A percentile compares a stretch with the other conserved stretches of the same genome.
phyloP scores from a whole-genome alignment of 2,797 vertebrate species.

The Pseudotriccus pelzelni region DNA sequence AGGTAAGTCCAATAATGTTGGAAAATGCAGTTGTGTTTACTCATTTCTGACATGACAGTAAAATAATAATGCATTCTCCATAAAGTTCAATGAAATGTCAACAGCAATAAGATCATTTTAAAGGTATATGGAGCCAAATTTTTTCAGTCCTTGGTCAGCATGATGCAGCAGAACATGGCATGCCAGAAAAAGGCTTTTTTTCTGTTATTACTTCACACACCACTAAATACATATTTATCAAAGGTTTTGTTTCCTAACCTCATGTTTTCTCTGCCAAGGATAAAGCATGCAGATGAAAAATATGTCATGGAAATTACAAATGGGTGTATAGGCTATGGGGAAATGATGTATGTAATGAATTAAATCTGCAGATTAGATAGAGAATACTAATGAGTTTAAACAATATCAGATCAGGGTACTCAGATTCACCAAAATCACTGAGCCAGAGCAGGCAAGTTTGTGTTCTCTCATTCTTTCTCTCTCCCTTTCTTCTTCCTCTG shows the following conservation, averaged over 20 bases:
- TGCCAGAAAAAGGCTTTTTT: not conserved
- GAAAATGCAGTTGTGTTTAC: not conserved
- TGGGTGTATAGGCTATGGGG: constrained; percentile 66
- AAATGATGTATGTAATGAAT: constrained; percentile 80
- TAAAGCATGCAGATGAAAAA: constrained; percentile 46
- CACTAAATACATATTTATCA: constrained; percentile 27
- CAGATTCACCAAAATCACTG: constrained; percentile 62
- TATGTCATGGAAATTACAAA: constrained; percentile 70
- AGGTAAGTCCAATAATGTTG: not conserved
- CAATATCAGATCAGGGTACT: constrained; percentile 53
- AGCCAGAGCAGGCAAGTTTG: constrained; percentile 54
- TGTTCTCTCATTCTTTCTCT: constrained; percentile 16
- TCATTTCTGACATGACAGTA: not conserved
- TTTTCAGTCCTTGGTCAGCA: not conserved
- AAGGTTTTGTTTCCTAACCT: constrained; percentile 43
- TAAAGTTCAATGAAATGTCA: not conserved
- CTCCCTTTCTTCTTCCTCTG: constrained; percentile 29
- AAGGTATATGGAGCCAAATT: not conserved
- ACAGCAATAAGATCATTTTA: not conserved
- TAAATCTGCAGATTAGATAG: constrained; percentile 70
- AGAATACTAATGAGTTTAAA: constrained; percentile 75
- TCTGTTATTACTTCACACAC: not conserved
- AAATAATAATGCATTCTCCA: not conserved
- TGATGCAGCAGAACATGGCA: not conserved
- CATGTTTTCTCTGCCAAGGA: constrained; percentile 29